A percentile compares a stretch with the other conserved stretches of the same genome.
These are phyloP conservation scores for Etia nguti DNA, from an alignment of 2,113 vertebrate species.

Conservation along the genomic window DNA sequence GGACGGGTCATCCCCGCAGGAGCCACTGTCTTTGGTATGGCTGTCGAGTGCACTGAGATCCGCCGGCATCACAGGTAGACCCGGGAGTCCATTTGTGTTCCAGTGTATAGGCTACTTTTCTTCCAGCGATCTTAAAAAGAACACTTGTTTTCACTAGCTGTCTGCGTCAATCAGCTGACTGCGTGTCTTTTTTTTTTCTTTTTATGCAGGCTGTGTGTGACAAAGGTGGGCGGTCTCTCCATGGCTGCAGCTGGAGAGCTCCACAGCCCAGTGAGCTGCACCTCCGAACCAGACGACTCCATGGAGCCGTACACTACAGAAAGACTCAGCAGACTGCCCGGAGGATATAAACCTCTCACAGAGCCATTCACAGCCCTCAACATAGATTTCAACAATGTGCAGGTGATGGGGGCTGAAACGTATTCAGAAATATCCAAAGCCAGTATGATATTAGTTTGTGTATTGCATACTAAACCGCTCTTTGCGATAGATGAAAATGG, in stretches of 20 bases:
- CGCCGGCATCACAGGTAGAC: conserved; percentile 89
- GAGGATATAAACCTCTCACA: conserved; percentile 84
- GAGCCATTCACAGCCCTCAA: conserved; percentile 82
- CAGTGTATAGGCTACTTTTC: not conserved
- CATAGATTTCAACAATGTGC: conserved; percentile 87
- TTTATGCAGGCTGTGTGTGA: conserved; percentile 70
- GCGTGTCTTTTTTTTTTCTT: not conserved
- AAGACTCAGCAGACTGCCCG: conserved; percentile 85
- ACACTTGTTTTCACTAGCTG: not conserved
- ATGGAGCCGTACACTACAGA: conserved; percentile 94
- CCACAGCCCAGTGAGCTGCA: conserved; percentile 78
- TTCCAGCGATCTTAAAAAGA: not conserved
- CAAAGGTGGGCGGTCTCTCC: conserved; percentile 78
- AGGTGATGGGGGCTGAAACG: conserved; percentile 68
- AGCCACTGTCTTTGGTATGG: conserved; percentile 88
- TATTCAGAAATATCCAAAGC: not conserved
- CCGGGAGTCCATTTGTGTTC: not conserved
- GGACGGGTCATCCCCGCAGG: conserved; percentile 91
- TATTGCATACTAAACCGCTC: not conserved
- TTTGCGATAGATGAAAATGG: not conserved
- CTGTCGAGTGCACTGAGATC: conserved; percentile 88
- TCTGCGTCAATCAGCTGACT: not conserved
- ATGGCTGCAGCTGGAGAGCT: conserved; percentile 77
- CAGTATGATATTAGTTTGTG: not conserved
- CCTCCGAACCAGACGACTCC: conserved; percentile 76